Evolutionary conservation across 2,113 vertebrate genomes (phyloP).

Genomic region (Charina bottae): DNA sequence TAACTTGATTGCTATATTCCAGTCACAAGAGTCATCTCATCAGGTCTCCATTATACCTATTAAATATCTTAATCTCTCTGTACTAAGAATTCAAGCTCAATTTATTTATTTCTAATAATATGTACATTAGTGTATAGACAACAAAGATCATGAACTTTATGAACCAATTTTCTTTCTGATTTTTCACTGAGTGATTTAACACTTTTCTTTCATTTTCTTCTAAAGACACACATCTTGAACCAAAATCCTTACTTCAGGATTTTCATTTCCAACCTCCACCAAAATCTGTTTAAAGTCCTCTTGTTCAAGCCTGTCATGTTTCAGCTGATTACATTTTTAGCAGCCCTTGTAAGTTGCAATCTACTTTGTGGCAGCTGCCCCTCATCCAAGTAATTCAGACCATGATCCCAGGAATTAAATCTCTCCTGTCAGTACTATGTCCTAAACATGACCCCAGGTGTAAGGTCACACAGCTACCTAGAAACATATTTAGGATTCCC

Average conservation of each 20-base stretch:
- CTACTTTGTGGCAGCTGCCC: neutral
- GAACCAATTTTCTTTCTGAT: neutral
- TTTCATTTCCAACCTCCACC: neutral
- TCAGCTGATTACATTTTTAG: neutral
- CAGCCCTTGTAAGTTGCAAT: neutral
- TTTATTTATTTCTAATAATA: too few species aligned
- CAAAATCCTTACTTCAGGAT: neutral
- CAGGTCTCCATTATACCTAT: neutral
- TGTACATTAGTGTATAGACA: neutral
- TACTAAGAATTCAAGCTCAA: neutral
- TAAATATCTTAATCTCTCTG: neutral
- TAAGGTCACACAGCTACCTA: too few species aligned
- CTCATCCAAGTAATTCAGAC: neutral
- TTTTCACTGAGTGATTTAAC: neutral
- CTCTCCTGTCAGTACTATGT: neutral
- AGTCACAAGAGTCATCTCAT: neutral
- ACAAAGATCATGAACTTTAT: neutral
- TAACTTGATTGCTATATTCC: neutral
- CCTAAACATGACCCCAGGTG: too few species aligned
- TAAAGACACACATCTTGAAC: neutral
- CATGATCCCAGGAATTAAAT: neutral
- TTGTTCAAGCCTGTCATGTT: neutral
- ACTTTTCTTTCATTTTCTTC: neutral
- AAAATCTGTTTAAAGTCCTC: too few species aligned
- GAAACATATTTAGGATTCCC: too few species aligned